Evolutionary conservation across 1,140 invertebrate species (phyloP).

Genomic region (Centruroides sculpturatus): DNA sequence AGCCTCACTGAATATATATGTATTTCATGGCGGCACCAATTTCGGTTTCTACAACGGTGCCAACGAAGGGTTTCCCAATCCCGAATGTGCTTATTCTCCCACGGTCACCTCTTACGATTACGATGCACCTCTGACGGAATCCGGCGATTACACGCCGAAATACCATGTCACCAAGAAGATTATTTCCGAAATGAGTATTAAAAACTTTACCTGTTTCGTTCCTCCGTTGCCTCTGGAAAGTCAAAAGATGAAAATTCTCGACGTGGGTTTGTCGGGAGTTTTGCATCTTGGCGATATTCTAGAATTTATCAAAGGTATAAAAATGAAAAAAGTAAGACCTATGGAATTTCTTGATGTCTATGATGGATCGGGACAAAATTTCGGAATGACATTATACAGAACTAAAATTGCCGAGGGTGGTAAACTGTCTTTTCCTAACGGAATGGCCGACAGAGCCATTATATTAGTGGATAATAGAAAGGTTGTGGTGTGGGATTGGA

Average conservation of each 20-base stretch:
- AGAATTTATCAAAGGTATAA: neutral
- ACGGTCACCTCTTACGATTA: slow-evolving; percentile 37
- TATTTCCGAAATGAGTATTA: slow-evolving; percentile 24
- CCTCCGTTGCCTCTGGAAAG: neutral
- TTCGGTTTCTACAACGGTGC: slow-evolving; percentile 16
- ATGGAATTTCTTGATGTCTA: neutral
- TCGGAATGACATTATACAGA: neutral
- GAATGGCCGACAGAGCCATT: neutral
- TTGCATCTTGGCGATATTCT: neutral
- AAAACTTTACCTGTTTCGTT: slow-evolving; percentile 18
- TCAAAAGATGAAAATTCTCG: neutral
- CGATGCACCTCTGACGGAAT: slow-evolving; percentile 35
- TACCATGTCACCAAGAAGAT: slow-evolving; percentile 25
- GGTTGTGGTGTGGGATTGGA: neutral
- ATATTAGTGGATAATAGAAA: neutral
- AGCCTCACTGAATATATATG: slow-evolving; percentile 25
- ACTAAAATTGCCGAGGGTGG: neutral
- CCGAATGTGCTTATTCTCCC: slow-evolving; percentile 8
- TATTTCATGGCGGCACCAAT: slow-evolving; percentile 18
- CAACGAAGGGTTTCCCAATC: neutral
- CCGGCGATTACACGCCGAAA: slow-evolving; percentile 33
- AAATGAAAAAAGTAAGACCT: neutral
- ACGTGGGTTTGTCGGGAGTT: neutral
- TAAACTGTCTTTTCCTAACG: neutral
- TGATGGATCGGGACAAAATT: neutral